Evolutionary conservation across 2,113 vertebrate genomes (phyloP).

Genomic region (Pelobates fuscus): DNA sequence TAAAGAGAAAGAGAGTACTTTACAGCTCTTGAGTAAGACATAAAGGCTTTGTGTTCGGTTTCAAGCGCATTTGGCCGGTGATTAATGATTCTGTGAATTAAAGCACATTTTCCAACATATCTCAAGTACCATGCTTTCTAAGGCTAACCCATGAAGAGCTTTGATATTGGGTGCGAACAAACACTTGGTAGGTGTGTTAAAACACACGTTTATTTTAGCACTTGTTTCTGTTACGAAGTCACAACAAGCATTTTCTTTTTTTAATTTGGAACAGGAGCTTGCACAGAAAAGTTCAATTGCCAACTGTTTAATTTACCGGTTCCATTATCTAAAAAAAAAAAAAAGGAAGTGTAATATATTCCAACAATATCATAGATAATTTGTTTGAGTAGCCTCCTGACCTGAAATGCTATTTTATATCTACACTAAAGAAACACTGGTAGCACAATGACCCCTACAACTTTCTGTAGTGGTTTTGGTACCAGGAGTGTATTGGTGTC

Average conservation of each 20-base stretch:
- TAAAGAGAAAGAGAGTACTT: conserved; percentile 28
- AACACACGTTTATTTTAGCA: conserved; percentile 42
- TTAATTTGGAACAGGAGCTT: too few relatives aligned
- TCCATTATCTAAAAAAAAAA: too few relatives aligned
- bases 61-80: conserved; percentile 21
- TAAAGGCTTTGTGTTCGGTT: conserved; percentile 46
- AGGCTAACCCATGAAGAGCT: conserved; percentile 16
- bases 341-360: too few relatives aligned
- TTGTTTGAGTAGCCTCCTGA: too few relatives aligned
- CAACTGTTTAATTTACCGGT: too few relatives aligned
- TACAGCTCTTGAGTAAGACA: conserved; percentile 52
- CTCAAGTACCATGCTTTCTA: background rate
- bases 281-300: too few relatives aligned
- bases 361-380: too few relatives aligned
- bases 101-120: background rate
- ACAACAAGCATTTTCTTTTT: conserved; percentile 26
- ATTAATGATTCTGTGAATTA: conserved; percentile 32
- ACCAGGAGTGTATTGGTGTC: too few relatives aligned
- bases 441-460: too few relatives aligned
- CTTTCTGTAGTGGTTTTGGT: too few relatives aligned
- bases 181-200: background rate
- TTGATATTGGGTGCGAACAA: conserved; percentile 28
- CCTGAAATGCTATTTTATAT: too few relatives aligned
- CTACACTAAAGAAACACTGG: too few relatives aligned
- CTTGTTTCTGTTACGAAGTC: background rate